phyloP scores from a whole-genome alignment of 2,888 invertebrate genomes.

The Vandiemenella viatica region DNA sequence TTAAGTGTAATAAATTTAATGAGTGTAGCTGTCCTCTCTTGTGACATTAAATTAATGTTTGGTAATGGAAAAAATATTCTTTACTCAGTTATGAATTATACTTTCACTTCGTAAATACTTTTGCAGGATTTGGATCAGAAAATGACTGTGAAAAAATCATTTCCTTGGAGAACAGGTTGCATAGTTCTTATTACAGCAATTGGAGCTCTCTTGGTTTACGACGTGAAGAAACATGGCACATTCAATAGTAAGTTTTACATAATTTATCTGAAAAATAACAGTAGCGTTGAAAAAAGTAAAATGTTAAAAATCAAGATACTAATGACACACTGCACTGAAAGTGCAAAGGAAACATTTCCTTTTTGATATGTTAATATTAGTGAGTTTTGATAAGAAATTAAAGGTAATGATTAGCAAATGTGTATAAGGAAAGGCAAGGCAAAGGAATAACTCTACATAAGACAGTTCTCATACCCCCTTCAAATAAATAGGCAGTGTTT shows the following conservation, averaged over 20 bases:
- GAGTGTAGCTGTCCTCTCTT: background rate
- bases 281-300: too few species aligned
- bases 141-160: conserved; percentile 36
- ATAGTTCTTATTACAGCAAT: conserved; percentile 43
- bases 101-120: background rate
- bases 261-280: background rate
- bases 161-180: conserved; percentile 50
- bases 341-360: too few species aligned
- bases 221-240: conserved; percentile 41
- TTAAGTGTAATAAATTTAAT: background rate
- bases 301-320: too few species aligned
- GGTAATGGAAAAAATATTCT: background rate
- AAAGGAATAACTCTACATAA: too few species aligned
- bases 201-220: conserved; percentile 44
- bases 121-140: conserved; percentile 31
- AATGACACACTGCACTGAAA: too few species aligned
- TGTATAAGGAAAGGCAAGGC: too few species aligned
- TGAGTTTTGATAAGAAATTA: too few species aligned
- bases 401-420: too few species aligned
- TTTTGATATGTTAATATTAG: too few species aligned
- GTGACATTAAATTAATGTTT: too few species aligned
- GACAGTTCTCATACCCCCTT: too few species aligned
- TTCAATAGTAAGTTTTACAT: conserved; percentile 45
- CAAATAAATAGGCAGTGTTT: too few species aligned
- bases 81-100: background rate